Evolutionary conservation across 2,797 vertebrate species (phyloP).

Genomic region (Balearica regulorum): DNA sequence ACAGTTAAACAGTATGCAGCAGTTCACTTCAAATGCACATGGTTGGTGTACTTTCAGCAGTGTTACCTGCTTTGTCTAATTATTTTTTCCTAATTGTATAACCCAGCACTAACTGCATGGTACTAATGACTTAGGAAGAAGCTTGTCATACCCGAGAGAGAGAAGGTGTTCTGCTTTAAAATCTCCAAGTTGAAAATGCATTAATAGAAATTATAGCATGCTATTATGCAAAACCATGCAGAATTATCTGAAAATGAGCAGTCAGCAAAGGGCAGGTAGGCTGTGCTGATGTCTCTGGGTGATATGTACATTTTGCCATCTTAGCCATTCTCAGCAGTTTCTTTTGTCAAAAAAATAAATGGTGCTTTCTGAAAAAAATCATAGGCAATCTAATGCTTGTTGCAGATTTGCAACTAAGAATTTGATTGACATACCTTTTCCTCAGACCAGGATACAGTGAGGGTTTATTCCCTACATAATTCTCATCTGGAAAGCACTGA

Average conservation of each 20-base stretch:
- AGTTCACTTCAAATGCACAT: background rate
- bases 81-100: background rate
- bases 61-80: background rate
- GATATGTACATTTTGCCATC: background rate
- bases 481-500: background rate
- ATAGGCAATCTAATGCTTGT: background rate
- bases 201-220: background rate
- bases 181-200: background rate
- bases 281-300: slow-evolving; percentile 3
- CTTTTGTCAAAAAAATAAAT: slow-evolving; percentile 17
- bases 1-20: background rate
- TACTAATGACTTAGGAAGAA: background rate
- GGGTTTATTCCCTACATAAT: background rate
- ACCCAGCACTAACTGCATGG: background rate
- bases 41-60: background rate
- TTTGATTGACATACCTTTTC: background rate
- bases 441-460: background rate
- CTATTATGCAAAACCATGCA: slow-evolving; percentile 26
- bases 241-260: slow-evolving; percentile 22
- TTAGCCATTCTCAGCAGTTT: background rate
- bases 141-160: background rate
- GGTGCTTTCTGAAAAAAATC: slow-evolving; percentile 6
- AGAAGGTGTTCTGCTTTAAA: background rate
- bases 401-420: slow-evolving; percentile 6
- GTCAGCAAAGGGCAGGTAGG: slow-evolving; percentile 24